Conservation (phyloP, 1,140 invertebrate genomes). For the Delia radicum region DNA sequence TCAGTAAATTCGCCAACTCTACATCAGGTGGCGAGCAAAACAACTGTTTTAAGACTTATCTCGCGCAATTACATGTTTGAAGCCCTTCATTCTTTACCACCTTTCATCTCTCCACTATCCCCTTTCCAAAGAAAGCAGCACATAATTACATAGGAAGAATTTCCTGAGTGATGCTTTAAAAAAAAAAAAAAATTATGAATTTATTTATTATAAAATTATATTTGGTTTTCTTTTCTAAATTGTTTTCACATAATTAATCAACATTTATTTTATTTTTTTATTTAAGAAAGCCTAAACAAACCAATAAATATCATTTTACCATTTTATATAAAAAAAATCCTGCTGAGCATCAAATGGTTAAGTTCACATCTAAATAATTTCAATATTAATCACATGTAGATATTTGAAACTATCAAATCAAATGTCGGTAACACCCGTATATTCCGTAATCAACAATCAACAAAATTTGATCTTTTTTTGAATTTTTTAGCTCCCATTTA, state of each 20-base stretch:
- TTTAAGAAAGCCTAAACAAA: neutral
- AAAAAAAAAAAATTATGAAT: too few species aligned
- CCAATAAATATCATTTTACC: slow-evolving; percentile 21
- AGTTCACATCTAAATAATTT: neutral
- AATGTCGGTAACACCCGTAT: slow-evolving; percentile 8
- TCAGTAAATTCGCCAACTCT: too few species aligned
- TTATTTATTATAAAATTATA: too few species aligned
- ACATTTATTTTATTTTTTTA: neutral
- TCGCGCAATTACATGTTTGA: too few species aligned
- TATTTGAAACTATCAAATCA: neutral
- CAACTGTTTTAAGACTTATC: too few species aligned
- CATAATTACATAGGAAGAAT: too few species aligned
- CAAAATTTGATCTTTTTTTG: neutral
- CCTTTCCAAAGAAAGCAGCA: too few species aligned
- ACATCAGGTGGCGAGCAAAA: too few species aligned
- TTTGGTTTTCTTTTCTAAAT: neutral
- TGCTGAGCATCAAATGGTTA: slow-evolving; percentile 2
- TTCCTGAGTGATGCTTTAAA: too few species aligned
- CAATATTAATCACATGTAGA: slow-evolving; percentile 1
- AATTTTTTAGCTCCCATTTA: slow-evolving; percentile 6
- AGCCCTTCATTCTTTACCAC: too few species aligned
- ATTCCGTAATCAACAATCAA: neutral
- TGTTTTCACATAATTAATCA: slow-evolving; percentile 22
- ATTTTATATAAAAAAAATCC: neutral
- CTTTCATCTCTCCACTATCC: too few species aligned